phyloP scores from a whole-genome alignment of 2,113 vertebrate genomes.

The Anseranas semipalmata region DNA sequence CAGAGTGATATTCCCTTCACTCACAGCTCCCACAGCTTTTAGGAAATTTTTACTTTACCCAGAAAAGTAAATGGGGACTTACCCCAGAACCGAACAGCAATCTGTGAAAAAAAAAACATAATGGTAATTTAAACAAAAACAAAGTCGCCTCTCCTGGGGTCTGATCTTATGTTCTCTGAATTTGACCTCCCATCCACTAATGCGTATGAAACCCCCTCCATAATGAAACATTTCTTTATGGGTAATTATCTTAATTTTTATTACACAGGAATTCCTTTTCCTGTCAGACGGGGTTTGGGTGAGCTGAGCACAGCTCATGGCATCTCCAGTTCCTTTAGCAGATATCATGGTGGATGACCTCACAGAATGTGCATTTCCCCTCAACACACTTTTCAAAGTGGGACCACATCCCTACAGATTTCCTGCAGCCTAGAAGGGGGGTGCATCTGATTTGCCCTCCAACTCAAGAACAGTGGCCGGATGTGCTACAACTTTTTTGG shows the following conservation, averaged over 20 bases:
- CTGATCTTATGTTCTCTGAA: conserved; percentile 51
- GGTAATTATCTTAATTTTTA: conserved; percentile 67
- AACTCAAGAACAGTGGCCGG: not conserved
- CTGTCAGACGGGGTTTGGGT: not conserved
- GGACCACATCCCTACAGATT: not conserved
- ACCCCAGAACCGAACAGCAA: not conserved
- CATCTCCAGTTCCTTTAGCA: conserved; percentile 31
- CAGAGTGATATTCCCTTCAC: not conserved
- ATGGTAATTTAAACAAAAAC: not conserved
- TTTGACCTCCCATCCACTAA: conserved; percentile 35
- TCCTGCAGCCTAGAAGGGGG: not conserved
- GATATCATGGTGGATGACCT: conserved; percentile 16
- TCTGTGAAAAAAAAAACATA: not conserved
- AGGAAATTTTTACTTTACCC: not conserved
- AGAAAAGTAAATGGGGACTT: not conserved
- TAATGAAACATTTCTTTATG: conserved; percentile 26
- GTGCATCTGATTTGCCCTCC: not conserved
- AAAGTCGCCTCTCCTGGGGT: not conserved
- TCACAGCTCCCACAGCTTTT: not conserved
- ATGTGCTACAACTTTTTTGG: not conserved
- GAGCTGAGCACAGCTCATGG: not conserved
- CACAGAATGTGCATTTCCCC: conserved; percentile 53
- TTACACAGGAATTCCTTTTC: conserved; percentile 74
- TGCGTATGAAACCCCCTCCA: conserved; percentile 21
- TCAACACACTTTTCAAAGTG: not conserved